Conservation (phyloP, 2,113 vertebrate species). For the Cavia aperea region DNA sequence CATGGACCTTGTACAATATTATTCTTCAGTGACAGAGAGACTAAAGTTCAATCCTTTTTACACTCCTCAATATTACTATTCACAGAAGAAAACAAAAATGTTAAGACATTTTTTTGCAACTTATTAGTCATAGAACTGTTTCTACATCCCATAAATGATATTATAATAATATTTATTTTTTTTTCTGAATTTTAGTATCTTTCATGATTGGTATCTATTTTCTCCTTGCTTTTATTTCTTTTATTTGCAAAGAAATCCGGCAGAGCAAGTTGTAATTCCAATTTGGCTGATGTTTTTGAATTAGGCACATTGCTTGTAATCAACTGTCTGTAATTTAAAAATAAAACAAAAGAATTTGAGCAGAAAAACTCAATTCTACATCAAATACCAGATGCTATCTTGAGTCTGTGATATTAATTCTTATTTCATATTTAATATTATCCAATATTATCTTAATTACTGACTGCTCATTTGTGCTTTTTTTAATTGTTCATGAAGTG, state of each 20-base stretch:
- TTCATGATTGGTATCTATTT: constrained; percentile 40
- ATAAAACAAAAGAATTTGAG: not conserved
- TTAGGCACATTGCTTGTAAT: not conserved
- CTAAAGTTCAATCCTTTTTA: not conserved
- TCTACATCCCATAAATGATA: constrained; percentile 39
- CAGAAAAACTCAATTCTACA: not conserved
- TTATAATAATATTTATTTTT: constrained; percentile 58
- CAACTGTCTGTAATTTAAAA: not conserved
- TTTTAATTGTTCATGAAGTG: not conserved
- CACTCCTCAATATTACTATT: constrained; percentile 40
- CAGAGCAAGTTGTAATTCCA: not conserved
- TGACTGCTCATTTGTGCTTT: not conserved
- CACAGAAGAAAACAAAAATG: constrained; percentile 38
- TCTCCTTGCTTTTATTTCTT: constrained; percentile 39
- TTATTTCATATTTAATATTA: not conserved
- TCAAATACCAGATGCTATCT: not conserved
- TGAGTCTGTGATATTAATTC: not conserved
- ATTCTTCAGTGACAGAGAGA: not conserved
- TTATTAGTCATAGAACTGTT: constrained; percentile 59
- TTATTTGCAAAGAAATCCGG: constrained; percentile 37
- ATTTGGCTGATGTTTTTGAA: constrained; percentile 7
- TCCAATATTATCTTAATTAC: not conserved
- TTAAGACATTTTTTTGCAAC: constrained; percentile 23
- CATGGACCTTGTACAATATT: constrained; percentile 7
- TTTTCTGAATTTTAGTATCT: constrained; percentile 27